Evolutionary conservation across 2,113 vertebrate genomes (phyloP).

Genomic region (Notiomystis cincta): DNA sequence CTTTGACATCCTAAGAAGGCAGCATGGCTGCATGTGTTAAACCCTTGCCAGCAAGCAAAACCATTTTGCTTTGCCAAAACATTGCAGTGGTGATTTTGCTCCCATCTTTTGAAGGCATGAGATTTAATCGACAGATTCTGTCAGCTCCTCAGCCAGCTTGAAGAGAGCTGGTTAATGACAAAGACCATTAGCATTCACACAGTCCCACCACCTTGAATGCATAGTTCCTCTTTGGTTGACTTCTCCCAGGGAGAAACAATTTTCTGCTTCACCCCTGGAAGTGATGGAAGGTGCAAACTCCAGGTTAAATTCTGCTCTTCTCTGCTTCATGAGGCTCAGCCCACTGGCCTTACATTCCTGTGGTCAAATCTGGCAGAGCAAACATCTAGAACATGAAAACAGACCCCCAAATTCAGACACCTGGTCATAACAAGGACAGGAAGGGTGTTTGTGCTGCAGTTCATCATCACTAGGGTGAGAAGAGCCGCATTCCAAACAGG

Average conservation of each 20-base stretch:
- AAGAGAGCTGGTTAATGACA: neutral
- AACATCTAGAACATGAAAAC: neutral
- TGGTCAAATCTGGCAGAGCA: neutral
- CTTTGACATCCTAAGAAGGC: neutral
- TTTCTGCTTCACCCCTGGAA: neutral
- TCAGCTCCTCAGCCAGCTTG: neutral
- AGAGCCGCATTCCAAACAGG: rapidly evolving
- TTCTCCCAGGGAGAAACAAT: neutral
- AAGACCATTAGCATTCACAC: neutral
- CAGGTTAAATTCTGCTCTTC: neutral
- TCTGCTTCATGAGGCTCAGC: neutral
- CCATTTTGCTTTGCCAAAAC: neutral
- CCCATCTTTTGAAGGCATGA: neutral
- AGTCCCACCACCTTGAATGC: neutral
- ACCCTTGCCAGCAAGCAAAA: neutral
- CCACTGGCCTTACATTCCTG: neutral
- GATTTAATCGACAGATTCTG: neutral
- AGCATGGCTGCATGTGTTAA: neutral
- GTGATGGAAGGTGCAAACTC: neutral
- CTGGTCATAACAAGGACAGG: neutral
- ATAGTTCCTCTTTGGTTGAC: neutral
- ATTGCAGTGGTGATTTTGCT: neutral
- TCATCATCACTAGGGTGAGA: neutral
- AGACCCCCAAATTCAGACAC: neutral
- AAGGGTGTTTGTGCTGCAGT: neutral